A percentile compares a stretch with the other conserved stretches of the same genome.
Conservation (phyloP, 2,113 vertebrate genomes). For the Octodon degus region DNA sequence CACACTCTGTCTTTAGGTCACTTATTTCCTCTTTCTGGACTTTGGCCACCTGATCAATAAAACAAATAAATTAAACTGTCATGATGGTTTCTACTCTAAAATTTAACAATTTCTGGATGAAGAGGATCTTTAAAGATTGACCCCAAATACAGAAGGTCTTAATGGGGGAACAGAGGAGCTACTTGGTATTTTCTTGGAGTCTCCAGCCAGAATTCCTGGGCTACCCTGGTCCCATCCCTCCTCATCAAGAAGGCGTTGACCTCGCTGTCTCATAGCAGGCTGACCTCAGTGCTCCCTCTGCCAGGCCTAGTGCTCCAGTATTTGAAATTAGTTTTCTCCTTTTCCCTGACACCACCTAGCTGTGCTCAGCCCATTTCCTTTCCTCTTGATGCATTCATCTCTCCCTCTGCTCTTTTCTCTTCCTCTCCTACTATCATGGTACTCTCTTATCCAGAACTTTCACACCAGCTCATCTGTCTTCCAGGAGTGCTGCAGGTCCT, state of each 20-base stretch:
- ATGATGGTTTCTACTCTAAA: neutral
- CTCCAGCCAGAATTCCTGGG: neutral
- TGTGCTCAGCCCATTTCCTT: neutral
- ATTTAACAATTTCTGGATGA: neutral
- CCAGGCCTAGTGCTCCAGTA: neutral
- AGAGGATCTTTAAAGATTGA: neutral
- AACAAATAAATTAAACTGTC: neutral
- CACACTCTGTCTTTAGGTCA: neutral
- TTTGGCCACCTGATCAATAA: neutral
- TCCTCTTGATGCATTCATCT: neutral
- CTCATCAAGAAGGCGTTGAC: too few species aligned
- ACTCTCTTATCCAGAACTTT: slow-evolving; percentile 41
- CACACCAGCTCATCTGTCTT: slow-evolving; percentile 61
- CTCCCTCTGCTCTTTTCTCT: neutral
- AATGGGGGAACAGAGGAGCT: neutral
- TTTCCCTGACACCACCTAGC: neutral
- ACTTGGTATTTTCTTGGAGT: neutral
- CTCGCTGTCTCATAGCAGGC: neutral
- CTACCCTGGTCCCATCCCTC: neutral
- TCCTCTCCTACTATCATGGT: neutral
- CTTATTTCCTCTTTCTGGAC: neutral
- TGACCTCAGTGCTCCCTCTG: neutral
- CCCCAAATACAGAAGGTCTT: neutral
- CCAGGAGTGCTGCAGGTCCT: neutral
- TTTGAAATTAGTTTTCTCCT: neutral